Conservation (phyloP, 1,140 invertebrate species). For the Ectropis grisescens region DNA sequence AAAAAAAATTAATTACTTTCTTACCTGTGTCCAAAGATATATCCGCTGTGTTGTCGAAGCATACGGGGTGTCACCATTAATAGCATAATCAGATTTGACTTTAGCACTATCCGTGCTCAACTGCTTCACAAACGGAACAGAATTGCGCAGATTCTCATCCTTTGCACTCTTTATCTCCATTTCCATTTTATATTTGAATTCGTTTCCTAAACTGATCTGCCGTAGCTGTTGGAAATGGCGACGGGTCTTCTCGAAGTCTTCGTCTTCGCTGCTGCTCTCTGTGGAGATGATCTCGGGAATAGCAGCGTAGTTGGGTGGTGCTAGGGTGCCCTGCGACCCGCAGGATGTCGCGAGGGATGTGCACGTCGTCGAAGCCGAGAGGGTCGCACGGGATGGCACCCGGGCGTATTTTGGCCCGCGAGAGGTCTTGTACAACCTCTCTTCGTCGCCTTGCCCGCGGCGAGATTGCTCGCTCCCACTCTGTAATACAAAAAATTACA, state of each 20-base stretch:
- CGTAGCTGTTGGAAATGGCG: slow-evolving; percentile 63
- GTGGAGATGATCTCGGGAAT: slow-evolving; percentile 53
- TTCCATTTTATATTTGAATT: slow-evolving; percentile 71
- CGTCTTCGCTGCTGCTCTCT: slow-evolving; percentile 58
- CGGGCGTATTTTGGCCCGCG: slow-evolving; percentile 57
- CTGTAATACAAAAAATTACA: slow-evolving; percentile 25
- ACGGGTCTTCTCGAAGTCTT: slow-evolving; percentile 60
- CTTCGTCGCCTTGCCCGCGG: slow-evolving; percentile 49
- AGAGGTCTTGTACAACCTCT: slow-evolving; percentile 39
- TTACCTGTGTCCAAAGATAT: slow-evolving; percentile 68
- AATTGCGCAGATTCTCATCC: slow-evolving; percentile 70
- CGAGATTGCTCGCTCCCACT: slow-evolving; percentile 48
- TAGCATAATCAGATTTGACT: slow-evolving; percentile 48
- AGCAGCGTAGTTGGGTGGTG: slow-evolving; percentile 68
- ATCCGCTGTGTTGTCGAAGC: slow-evolving; percentile 70
- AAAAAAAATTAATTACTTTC: not conserved
- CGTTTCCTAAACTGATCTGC: slow-evolving; percentile 62
- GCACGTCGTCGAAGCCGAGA: slow-evolving; percentile 65
- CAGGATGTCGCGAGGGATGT: slow-evolving; percentile 73
- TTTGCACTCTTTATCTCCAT: slow-evolving; percentile 73
- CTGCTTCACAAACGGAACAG: slow-evolving; percentile 72
- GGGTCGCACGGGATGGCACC: slow-evolving; percentile 55
- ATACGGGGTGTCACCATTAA: slow-evolving; percentile 55
- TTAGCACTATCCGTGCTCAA: slow-evolving; percentile 62
- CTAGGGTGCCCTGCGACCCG: slow-evolving; percentile 70